Conservation (phyloP, 2,797 vertebrate genomes). For the Tenualosa thibaudeaui region DNA sequence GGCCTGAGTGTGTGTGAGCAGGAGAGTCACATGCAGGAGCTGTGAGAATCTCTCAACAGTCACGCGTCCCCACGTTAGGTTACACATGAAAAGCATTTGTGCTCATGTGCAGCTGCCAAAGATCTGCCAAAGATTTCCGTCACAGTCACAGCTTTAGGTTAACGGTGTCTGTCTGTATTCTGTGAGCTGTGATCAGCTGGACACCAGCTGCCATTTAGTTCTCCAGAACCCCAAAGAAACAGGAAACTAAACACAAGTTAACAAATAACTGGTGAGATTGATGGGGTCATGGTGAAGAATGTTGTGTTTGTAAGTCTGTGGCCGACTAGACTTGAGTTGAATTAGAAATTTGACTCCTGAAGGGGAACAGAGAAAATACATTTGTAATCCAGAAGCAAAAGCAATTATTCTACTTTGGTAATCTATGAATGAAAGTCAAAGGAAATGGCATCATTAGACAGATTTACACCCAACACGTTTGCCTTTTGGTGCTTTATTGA, state of each 20-base stretch:
- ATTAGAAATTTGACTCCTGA: not conserved
- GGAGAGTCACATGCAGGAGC: not conserved
- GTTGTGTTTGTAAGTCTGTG: not conserved
- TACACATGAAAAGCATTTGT: not conserved
- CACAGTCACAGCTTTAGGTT: no score
- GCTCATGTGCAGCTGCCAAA: not conserved
- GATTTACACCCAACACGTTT: not conserved
- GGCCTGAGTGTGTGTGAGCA: not conserved
- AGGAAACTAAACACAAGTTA: not conserved
- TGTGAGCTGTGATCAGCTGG: not conserved
- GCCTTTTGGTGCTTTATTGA: not conserved
- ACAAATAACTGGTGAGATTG: not conserved
- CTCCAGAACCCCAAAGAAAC: no score
- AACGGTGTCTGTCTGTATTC: not conserved
- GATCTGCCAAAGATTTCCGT: not conserved
- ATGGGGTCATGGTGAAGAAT: not conserved
- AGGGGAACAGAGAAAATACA: not conserved
- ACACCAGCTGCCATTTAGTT: not conserved
- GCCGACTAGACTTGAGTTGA: not conserved
- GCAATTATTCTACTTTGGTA: not conserved
- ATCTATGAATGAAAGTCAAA: not conserved
- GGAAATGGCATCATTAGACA: not conserved
- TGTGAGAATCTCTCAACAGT: not conserved
- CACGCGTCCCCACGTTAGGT: not conserved
- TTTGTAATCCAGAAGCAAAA: not conserved